phyloP scores from a whole-genome alignment of 2,888 invertebrate genomes.

The Lasioglossum oenotherae region DNA sequence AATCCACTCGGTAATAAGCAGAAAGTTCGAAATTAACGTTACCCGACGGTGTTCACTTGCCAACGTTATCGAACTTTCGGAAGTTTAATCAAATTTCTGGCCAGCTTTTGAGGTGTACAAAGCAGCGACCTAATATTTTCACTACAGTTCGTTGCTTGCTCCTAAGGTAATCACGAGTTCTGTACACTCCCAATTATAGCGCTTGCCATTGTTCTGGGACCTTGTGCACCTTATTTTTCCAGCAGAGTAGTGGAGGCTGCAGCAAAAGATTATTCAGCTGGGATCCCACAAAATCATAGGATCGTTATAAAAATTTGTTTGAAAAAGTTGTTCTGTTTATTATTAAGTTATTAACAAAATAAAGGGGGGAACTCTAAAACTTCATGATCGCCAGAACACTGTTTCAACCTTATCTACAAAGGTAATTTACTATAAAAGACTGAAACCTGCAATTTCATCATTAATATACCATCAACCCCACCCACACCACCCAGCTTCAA shows the following conservation, averaged over 20 bases:
- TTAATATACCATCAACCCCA: neutral
- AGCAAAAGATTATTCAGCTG: neutral
- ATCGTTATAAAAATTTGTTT: neutral
- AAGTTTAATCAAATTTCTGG: slow-evolving; percentile 11
- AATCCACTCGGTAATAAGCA: neutral
- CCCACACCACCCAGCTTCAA: neutral
- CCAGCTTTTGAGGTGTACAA: slow-evolving; percentile 7
- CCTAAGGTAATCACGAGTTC: slow-evolving; percentile 4
- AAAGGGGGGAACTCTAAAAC: neutral
- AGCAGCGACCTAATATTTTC: neutral
- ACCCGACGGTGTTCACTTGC: neutral
- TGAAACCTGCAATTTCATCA: neutral
- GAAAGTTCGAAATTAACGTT: slow-evolving; percentile 8
- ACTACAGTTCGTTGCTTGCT: neutral
- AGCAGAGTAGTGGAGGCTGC: neutral
- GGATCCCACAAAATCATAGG: neutral
- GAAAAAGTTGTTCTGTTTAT: neutral
- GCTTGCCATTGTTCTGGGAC: neutral
- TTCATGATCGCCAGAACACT: neutral
- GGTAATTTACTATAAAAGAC: no score
- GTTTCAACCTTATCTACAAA: no score
- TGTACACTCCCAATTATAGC: neutral
- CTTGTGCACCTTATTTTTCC: neutral
- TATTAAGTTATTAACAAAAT: neutral
- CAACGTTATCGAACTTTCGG: slow-evolving; percentile 8